These are phyloP conservation scores for Cephalotes varians DNA, from an alignment of 2,888 invertebrate species.

Conservation along the genomic window DNA sequence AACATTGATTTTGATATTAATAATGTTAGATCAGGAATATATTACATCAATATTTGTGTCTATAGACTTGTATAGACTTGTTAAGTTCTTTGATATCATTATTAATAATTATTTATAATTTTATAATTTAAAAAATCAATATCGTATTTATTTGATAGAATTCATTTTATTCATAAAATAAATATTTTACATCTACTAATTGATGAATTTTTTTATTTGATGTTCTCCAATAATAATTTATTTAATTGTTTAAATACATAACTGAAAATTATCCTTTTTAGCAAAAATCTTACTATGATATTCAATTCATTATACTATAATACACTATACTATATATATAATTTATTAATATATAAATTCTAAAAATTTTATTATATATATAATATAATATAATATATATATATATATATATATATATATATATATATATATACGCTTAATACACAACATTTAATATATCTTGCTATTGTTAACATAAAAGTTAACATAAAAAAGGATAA, in stretches of 20 bases:
- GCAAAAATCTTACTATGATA: no score
- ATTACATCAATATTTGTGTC: not conserved
- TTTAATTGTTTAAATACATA: not conserved
- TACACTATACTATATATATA: no score
- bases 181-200: not conserved
- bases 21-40: not conserved
- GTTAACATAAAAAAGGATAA: no score
- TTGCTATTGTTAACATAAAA: not conserved
- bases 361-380: no score
- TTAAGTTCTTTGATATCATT: not conserved
- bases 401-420: no score
- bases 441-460: not conserved
- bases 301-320: no score
- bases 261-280: no score
- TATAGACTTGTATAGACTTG: not conserved
- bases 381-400: no score
- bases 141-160: not conserved
- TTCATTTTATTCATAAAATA: not conserved
- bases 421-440: no score
- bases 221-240: no score
- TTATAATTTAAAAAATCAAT: not conserved
- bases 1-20: not conserved
- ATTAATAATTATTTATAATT: not conserved
- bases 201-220: no score
- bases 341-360: no score